Base-by-base conservation (phyloP, 2,797 vertebrate genomes). In the Prionace glauca region DNA sequence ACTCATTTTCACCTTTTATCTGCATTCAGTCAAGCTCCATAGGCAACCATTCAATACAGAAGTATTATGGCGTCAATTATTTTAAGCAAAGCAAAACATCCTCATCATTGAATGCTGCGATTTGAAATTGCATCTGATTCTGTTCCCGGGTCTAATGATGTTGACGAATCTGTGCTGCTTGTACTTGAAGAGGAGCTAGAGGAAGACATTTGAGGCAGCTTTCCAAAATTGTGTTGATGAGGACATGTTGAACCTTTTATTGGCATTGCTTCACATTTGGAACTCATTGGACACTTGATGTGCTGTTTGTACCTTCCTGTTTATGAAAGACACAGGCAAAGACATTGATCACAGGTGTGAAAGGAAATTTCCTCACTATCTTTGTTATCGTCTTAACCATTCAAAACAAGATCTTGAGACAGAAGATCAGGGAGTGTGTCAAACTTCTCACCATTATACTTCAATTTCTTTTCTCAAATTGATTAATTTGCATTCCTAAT, bases 21-120 rank as follows among this genome's bases (percentile, higher is more conserved):
- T 95, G 93, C 93, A 77, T 74, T 41, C 18, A 92, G n/a, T 92
- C 67, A 92, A 41, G 90, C 65, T 77, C 74, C 41, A 95, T 24
- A 95, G 71, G 93, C 93, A 77, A 29, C 56, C 41, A 95, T 74
- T 95, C 93, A 95, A 72, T 95, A 45, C 93, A 95, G 50, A 56
- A 72, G 50, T 50, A 56, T 95, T 77, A n/a, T n/a, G 24, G 14
- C 11, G 71, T 60, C 26, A 36, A 56, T 92, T 92, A 60, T 88
- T 90, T 92, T 41, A 69, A 92, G 62, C 90, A 92, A 69, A 92
- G n/a, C 65, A 41, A 92, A 92, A 69, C n/a, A 9, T 92, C 62
- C 32, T 92, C 36, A 5, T 12, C 41, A 92, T 41, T 92, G n/a
- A 69, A 69, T 11, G n/a, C 90, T 41, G 93, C 0, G 71, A 12